phyloP scores from a whole-genome alignment of 1,140 invertebrate species.

The Littorina saxatilis region DNA sequence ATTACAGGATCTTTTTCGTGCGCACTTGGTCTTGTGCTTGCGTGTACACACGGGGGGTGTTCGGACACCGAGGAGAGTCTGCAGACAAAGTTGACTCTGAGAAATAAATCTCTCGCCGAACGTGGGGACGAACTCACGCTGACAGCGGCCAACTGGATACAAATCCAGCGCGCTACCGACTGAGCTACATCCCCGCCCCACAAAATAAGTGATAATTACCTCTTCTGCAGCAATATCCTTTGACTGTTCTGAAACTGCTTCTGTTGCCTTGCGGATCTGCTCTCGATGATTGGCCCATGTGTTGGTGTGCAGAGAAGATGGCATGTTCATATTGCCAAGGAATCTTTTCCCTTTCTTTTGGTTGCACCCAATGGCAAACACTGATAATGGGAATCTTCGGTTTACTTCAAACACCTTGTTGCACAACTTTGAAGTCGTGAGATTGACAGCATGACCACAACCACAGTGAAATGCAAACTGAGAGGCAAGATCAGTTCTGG shows the following conservation, averaged over 20 bases:
- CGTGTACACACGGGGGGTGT: too few relatives aligned
- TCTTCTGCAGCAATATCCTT: slow-evolving; percentile 8
- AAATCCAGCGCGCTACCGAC: too few relatives aligned
- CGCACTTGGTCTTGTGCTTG: too few relatives aligned
- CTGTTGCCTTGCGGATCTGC: not conserved
- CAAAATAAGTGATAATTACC: too few relatives aligned
- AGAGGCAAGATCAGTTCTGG: not conserved
- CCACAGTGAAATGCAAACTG: not conserved
- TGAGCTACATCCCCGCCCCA: too few relatives aligned
- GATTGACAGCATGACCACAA: not conserved
- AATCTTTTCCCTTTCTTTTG: slow-evolving; percentile 2
- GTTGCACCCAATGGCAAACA: slow-evolving; percentile 36
- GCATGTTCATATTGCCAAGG: slow-evolving; percentile 35
- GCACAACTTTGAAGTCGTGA: not conserved
- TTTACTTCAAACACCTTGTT: slow-evolving; percentile 2
- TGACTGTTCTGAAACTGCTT: not conserved
- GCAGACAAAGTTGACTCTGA: too few relatives aligned
- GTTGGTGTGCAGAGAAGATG: not conserved
- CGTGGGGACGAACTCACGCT: too few relatives aligned
- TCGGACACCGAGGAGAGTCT: too few relatives aligned
- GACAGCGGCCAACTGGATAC: too few relatives aligned
- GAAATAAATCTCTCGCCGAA: too few relatives aligned
- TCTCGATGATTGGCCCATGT: not conserved
- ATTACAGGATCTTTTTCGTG: too few relatives aligned
- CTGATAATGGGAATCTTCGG: slow-evolving; percentile 22